Evolutionary conservation across 1,140 invertebrate genomes (phyloP).

Genomic region (Zeugodacus cucurbitae): DNA sequence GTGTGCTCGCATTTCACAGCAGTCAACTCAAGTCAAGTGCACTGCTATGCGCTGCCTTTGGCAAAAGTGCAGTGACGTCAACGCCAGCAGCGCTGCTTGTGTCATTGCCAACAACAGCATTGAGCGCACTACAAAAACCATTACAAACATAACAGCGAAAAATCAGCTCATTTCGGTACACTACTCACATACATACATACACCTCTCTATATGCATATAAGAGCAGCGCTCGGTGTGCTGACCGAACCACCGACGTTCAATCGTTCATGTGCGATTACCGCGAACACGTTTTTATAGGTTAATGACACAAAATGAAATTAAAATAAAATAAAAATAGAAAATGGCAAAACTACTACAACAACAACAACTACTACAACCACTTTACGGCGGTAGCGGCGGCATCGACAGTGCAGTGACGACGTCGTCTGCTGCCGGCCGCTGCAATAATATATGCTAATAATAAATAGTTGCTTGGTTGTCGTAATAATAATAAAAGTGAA

Average conservation of each 20-base stretch:
- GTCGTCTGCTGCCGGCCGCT: neutral
- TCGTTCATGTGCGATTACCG: constrained; percentile 10
- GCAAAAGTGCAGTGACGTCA: neutral
- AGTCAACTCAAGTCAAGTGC: constrained; percentile 38
- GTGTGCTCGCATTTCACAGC: neutral
- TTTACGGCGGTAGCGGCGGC: neutral
- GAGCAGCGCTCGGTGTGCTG: neutral
- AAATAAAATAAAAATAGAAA: constrained; percentile 32
- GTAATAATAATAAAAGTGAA: constrained; percentile 32
- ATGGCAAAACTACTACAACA: constrained; percentile 13
- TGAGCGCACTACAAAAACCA: neutral
- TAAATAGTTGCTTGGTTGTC: neutral
- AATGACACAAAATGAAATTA: constrained; percentile 37
- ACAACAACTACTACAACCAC: neutral
- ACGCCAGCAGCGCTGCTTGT: neutral
- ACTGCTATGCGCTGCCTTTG: neutral
- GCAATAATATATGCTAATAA: neutral
- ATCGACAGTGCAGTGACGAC: neutral
- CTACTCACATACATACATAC: neutral
- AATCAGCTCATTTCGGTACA: neutral
- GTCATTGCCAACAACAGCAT: constrained; percentile 30
- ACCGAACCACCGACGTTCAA: neutral
- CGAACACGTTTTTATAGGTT: constrained; percentile 39
- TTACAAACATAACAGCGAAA: neutral
- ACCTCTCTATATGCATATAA: neutral